These are phyloP conservation scores for Eucriotettix oculatus DNA, from an alignment of 2,888 invertebrate species.

Conservation along the genomic window DNA sequence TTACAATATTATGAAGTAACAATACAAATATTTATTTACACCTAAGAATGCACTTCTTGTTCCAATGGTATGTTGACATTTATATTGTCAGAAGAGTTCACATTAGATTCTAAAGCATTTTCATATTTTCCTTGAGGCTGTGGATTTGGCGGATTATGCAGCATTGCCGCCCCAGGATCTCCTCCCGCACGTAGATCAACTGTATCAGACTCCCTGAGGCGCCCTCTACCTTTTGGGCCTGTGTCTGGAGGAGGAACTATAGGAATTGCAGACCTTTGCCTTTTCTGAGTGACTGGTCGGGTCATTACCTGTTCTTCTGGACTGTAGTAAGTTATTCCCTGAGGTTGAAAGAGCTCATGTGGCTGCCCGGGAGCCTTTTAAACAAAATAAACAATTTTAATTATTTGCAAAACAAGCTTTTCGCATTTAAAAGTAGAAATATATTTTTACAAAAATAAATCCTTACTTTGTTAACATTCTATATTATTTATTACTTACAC, in stretches of 20 bases:
- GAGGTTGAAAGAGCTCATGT: slow-evolving; percentile 17
- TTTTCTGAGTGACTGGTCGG: slow-evolving; percentile 15
- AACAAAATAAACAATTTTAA: too few species aligned
- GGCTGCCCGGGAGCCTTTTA: slow-evolving; percentile 4
- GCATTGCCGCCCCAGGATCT: background rate
- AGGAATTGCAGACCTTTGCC: slow-evolving; percentile 20
- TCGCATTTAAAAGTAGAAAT: too few species aligned
- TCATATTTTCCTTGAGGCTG: background rate
- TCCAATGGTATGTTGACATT: background rate
- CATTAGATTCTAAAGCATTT: background rate
- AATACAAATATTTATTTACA: background rate
- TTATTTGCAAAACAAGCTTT: too few species aligned
- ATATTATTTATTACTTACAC: too few species aligned
- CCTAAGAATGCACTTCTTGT: background rate
- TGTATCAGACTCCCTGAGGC: background rate
- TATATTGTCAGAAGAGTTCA: background rate
- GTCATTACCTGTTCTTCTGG: slow-evolving; percentile 17
- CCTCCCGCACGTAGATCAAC: background rate
- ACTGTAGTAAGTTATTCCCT: slow-evolving; percentile 19
- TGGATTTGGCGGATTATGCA: background rate
- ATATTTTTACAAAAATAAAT: too few species aligned
- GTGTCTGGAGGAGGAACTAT: slow-evolving; percentile 19
- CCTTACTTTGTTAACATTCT: too few species aligned
- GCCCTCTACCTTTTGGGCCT: slow-evolving; percentile 5
- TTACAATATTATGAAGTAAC: too few species aligned